Evolutionary conservation across 2,797 vertebrate species (phyloP), one percentile per base, ranked within the genome.

Genomic region (Netta rufina): DNA sequence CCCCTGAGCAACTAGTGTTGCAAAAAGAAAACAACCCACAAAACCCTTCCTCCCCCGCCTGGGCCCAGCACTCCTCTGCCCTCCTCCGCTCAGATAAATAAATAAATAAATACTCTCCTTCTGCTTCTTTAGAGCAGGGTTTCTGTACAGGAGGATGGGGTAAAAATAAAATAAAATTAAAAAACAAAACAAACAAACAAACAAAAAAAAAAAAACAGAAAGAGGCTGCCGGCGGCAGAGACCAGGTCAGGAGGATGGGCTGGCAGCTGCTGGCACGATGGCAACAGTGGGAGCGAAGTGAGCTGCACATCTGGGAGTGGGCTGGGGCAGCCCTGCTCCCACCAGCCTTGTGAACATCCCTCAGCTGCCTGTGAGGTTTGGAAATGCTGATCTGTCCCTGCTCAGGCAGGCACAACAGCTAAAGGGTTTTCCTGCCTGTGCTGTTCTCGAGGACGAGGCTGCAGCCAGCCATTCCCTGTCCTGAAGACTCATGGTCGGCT

Each of bases 1-100:
- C 93, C 90, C 93, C 91, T 89, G 56, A 89, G 86, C 47, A 91
- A 86, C 69, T 51, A 62, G 64, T 36, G 58, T 76, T 90, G 89
- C 93, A 80, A 87, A 90, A 86, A 87, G 13, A 3, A 67, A 22
- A 15, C 64, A 39, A 43, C 67, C 30, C 19, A 16, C n/a, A 49
- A 80, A 96, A 51, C 71, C 71, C 90, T 67, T 25, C 89, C 19
- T 10, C 19, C 45, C 19, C 5, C 9, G 9, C 19, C 17, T 5
- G 16, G 25, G 21, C 6, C 9, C 0, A 13, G 14, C 8, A 5
- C 78, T 93, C 25, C 76, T 66, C 77, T 66, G 76, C 64, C 73
- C 19, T 84, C 81, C 77, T 80, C 81, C 1, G 9, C 17, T 56
- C 77, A 77, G n/a, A 27, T 9, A 19, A 33, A 28, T 21, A 43